Evolutionary conservation across 2,888 invertebrate genomes (phyloP).

Genomic region (Rhamnusium bicolor): DNA sequence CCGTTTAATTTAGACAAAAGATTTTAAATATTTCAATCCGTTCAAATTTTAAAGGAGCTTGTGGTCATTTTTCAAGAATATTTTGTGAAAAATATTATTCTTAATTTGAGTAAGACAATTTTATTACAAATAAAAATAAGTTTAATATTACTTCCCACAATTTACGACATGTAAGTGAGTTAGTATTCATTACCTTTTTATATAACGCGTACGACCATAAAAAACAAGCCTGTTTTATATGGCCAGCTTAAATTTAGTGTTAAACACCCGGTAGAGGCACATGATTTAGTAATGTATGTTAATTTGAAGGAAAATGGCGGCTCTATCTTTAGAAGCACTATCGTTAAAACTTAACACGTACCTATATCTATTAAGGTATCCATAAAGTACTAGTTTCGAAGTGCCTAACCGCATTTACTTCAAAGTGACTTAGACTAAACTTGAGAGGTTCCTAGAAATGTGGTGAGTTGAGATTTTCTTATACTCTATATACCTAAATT

Average conservation of each 20-base stretch:
- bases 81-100: too few species aligned
- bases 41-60: too few species aligned
- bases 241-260: slow-evolving; percentile 8
- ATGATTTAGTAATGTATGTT: slow-evolving; percentile 13
- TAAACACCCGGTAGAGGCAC: background rate
- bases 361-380: slow-evolving; percentile 15
- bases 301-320: background rate
- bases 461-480: slow-evolving; percentile 50
- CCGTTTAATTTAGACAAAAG: too few species aligned
- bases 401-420: slow-evolving; percentile 48
- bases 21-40: too few species aligned
- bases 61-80: too few species aligned
- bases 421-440: slow-evolving; percentile 49
- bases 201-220: too few species aligned
- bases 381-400: slow-evolving; percentile 36
- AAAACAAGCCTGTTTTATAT: background rate
- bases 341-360: slow-evolving; percentile 28
- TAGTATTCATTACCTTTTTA: too few species aligned
- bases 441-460: slow-evolving; percentile 47
- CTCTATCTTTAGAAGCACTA: slow-evolving; percentile 6
- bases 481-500: slow-evolving; percentile 41
- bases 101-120: too few species aligned
- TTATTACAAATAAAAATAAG: too few species aligned
- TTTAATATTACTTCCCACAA: too few species aligned
- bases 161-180: too few species aligned